Evolutionary conservation across 2,888 invertebrate species (phyloP), one percentile per base, ranked within the genome.

Genomic region (Cyclophora punctaria): DNA sequence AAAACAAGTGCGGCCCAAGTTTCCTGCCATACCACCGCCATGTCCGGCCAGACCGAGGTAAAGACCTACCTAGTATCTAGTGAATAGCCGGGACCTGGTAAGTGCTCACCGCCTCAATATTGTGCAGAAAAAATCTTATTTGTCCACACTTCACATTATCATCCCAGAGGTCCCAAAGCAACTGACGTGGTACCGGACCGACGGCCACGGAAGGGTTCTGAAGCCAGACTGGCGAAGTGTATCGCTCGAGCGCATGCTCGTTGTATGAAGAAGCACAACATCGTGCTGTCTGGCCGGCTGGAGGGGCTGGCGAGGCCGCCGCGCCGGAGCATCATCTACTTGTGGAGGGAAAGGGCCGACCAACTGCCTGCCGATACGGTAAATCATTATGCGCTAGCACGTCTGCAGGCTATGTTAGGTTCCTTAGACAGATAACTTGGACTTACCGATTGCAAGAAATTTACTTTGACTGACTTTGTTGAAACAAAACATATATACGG

Each of bases 1-100:
- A 59, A 84, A 84, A 55, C 68, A 75, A 1, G 34, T 44, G 6
- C 20, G 63, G 20, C 71, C 69, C 2, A 63, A 51, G 49, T 69
- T 64, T 46, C 59, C 74, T 0, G 67, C 70, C n/a, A 67, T 67
- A 6, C 71, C 78, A 2, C 70, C 70, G 7, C 87, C 87, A 2
- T 76, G 59, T 44, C 83, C 83, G 2, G 86, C 87, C 1, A 78
- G 53, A 58, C 84, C 87, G 3, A 78, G 62, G 87, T 85, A 67
- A 20, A 20, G 20, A 20, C 20, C 20, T 20, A 2, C 20, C 20
- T 20, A 20, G 20, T 20, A 20, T 20, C 20, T 20, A 20, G 20
- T 20, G 20, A 20, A 20, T 20, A 20, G 20, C 20, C 20, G 20
- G 20, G 20, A 1, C 20, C 20, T 20, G 20, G 20, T 41, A 20